Evolutionary conservation across 1,140 invertebrate genomes (phyloP).

Genomic region (Zeugodacus cucurbitae): DNA sequence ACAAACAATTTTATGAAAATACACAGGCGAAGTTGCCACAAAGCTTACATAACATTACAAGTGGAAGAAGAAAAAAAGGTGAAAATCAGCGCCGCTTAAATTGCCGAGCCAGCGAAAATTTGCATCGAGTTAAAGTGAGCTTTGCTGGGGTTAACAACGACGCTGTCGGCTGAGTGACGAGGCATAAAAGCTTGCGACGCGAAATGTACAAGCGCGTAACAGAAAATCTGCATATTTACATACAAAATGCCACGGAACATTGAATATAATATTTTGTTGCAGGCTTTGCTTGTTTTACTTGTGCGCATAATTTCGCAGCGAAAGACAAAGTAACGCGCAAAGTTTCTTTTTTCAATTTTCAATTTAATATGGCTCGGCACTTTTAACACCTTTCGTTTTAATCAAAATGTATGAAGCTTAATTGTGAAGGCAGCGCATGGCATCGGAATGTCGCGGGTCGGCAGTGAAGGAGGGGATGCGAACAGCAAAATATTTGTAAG

Average conservation of each 20-base stretch:
- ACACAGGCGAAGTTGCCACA: too few relatives aligned
- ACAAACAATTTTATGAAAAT: too few relatives aligned
- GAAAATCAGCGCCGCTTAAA: neutral
- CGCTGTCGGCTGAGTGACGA: neutral
- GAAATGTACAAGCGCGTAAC: neutral
- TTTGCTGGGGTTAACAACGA: neutral
- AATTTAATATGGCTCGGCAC: neutral
- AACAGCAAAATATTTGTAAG: neutral
- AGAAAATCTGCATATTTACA: too few relatives aligned
- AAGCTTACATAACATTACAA: neutral
- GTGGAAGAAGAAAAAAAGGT: neutral
- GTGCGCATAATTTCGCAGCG: neutral
- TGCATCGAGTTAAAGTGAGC: neutral
- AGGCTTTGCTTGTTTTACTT: neutral
- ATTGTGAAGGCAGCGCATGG: neutral
- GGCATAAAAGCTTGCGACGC: neutral
- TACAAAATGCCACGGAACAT: neutral
- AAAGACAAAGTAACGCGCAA: neutral
- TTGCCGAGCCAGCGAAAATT: neutral
- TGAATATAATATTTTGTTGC: neutral
- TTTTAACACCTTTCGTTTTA: neutral
- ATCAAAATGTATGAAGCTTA: neutral
- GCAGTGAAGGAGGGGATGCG: neutral
- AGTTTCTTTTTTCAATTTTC: neutral
- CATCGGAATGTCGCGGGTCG: neutral